Conservation (phyloP, 2,888 invertebrate genomes). For the Pseudeuparius sepicola region DNA sequence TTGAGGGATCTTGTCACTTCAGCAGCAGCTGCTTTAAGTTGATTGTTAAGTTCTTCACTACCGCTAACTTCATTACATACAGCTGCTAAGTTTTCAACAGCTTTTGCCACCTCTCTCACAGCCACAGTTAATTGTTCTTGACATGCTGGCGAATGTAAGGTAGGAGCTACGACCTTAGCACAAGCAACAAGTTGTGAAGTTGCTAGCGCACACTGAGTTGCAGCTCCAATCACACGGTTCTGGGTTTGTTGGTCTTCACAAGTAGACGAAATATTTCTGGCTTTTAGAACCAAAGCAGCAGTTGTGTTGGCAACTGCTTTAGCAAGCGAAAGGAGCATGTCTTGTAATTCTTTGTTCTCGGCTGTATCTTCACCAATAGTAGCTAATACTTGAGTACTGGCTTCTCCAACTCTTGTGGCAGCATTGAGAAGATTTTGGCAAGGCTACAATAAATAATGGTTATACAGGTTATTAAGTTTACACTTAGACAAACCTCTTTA, state of each 20-base stretch:
- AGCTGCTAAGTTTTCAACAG: slow-evolving; percentile 80
- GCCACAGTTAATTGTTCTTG: slow-evolving; percentile 89
- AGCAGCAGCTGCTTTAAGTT: slow-evolving; percentile 73
- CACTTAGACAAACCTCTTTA: slow-evolving; percentile 46
- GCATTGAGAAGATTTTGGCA: slow-evolving; percentile 89
- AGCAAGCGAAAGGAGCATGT: slow-evolving; percentile 85
- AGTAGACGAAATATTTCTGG: slow-evolving; percentile 91
- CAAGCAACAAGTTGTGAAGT: slow-evolving; percentile 97
- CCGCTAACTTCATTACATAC: slow-evolving; percentile 68
- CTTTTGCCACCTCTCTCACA: slow-evolving; percentile 82
- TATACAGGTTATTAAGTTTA: slow-evolving; percentile 1
- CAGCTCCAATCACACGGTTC: slow-evolving; percentile 86
- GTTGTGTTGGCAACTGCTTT: slow-evolving; percentile 98
- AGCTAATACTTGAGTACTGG: slow-evolving; percentile 85
- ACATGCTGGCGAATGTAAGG: slow-evolving; percentile 69
- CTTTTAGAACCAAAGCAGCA: slow-evolving; percentile 89
- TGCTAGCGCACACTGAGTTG: slow-evolving; percentile 93
- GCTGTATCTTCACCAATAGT: slow-evolving; percentile 89
- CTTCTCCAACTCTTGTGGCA: slow-evolving; percentile 93
- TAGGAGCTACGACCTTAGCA: slow-evolving; percentile 87
- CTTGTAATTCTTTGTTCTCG: slow-evolving; percentile 71
- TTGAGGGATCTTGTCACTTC: slow-evolving; percentile 83
- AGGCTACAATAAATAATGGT: slow-evolving; percentile 43
- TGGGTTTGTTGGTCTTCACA: slow-evolving; percentile 72
- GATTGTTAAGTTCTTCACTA: slow-evolving; percentile 57